Base-by-base conservation (phyloP, 1,140 invertebrate species). In the Coelopa frigida region DNA sequence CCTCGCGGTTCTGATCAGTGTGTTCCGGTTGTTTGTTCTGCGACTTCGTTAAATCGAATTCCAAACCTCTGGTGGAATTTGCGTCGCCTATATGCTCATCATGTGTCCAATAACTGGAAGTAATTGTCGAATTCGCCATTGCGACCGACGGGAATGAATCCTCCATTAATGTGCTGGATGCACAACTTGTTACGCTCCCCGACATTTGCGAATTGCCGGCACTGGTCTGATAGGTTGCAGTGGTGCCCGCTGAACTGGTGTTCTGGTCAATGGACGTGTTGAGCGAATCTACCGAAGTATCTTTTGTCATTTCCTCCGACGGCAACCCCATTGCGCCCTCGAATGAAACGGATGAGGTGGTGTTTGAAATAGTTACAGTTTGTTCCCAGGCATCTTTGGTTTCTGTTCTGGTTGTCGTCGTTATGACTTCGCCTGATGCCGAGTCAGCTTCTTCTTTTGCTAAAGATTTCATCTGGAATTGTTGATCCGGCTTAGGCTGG, bases 201-300 rank as follows among this genome's bases (percentile, higher is more conserved):
- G 85, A 87, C 80, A 86, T 86, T 15, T 84, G 76, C 0, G 85
- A 87, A 57, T 88, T 85, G 1, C 82, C 83, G 66, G 87, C 85
- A 57, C 83, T 85, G 10, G 62, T 59, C 55, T 86, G 85, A 58
- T 85, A 87, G n/a, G 84, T 87, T 14, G 85, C 85, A 57, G 85
- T 79, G 1, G 85, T 87, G 0, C 83, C 84, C 12, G 83, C 83
- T 2, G 85, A 87, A 55, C 82, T 85, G 1, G 81, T 81, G 22
- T 71, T 85, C 47, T 70, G 68, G 57, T 70, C 56, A 47, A 66
- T 48, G 41, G 53, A 58, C 7, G 59, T 39, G 6, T 61, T 39
- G 1, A 70, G 41, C 12, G 68, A 68, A 32, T 70, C 67, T 15
- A 55, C 56, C 8, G 68, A 70, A 20, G 57, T 47, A 44, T 70